Evolutionary conservation across 2,113 vertebrate species (phyloP).

Genomic region (Albula goreensis): DNA sequence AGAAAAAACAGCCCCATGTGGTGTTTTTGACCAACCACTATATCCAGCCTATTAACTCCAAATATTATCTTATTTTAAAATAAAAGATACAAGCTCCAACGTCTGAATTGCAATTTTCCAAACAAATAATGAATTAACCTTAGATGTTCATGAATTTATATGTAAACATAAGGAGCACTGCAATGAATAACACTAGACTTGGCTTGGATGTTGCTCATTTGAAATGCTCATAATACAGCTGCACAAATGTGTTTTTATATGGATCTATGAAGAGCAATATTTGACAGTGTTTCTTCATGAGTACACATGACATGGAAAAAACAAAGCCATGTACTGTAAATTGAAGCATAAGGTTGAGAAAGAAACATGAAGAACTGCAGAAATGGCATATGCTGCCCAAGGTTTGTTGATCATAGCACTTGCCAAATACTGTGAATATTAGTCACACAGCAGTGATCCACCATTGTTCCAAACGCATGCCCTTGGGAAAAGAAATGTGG

Average conservation of each 20-base stretch:
- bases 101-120: neutral
- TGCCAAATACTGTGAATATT: neutral
- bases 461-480: neutral
- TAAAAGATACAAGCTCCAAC: neutral
- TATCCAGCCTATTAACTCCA: neutral
- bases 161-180: neutral
- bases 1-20: neutral
- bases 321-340: neutral
- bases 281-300: neutral
- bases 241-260: neutral
- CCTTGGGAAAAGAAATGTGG: neutral
- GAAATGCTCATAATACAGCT: neutral
- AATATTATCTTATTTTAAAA: neutral
- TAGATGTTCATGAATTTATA: neutral
- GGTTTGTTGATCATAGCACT: neutral
- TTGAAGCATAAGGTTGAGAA: neutral
- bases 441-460: neutral
- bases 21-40: neutral
- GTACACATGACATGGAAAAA: neutral
- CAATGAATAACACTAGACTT: neutral
- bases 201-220: slow-evolving; percentile 3
- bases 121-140: neutral
- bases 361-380: neutral
- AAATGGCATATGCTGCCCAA: neutral
- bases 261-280: neutral